Evolutionary conservation across 2,888 invertebrate species (phyloP).

Genomic region (Rotaria magnacalcarata): DNA sequence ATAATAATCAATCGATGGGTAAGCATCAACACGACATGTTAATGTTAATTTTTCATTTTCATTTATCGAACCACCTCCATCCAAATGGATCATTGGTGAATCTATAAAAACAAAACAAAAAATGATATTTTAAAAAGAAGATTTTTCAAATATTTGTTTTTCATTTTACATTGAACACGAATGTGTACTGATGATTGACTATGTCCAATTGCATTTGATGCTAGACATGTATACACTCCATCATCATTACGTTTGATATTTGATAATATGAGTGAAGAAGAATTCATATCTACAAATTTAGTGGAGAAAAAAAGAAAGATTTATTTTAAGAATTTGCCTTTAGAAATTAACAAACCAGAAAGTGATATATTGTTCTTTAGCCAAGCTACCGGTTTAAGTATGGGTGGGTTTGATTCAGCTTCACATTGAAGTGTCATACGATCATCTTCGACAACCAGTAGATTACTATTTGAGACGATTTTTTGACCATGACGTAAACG

Average conservation of each 20-base stretch:
- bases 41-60: slow-evolving; percentile 3
- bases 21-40: not conserved
- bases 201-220: not conserved
- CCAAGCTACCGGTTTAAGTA: not conserved
- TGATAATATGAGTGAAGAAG: not conserved
- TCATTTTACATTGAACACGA: slow-evolving; percentile 25
- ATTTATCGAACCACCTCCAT: not conserved
- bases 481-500: not conserved
- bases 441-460: not conserved
- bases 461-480: not conserved
- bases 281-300: not conserved
- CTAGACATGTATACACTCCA: slow-evolving; percentile 24
- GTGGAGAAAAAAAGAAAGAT: too few species aligned
- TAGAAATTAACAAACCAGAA: not conserved
- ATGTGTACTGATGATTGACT: not conserved
- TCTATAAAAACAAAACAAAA: not conserved
- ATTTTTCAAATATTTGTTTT: too few species aligned
- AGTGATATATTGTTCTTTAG: not conserved
- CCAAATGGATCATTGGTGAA: not conserved
- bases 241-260: not conserved
- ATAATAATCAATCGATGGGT: slow-evolving; percentile 16
- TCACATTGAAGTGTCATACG: not conserved
- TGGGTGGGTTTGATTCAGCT: not conserved
- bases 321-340: too few species aligned
- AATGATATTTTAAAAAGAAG: too few species aligned